Base-by-base conservation (phyloP, 2,113 vertebrate species). In the Varanus komodoensis region DNA sequence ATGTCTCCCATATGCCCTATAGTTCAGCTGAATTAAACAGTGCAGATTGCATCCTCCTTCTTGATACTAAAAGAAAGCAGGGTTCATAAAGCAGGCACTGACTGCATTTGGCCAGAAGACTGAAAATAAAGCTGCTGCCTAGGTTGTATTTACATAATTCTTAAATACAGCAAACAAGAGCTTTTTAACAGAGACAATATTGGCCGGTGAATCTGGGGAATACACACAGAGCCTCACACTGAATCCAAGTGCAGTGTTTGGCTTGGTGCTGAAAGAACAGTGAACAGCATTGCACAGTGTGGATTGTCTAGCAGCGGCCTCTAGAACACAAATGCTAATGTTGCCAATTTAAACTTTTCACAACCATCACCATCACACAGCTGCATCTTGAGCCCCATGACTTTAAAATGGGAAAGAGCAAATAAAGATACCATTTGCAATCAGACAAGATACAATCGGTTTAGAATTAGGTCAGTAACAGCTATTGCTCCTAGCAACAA, bases 281-380 rank as follows among this genome's bases (percentile, higher is more conserved):
- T 80, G 92, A 92, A 92, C 68, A 86, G 82, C 74, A 86, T 86
- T 21, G 89, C n/a, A 61, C 88, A 88, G 79, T 88, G 32, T 90
- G 82, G 91, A 92, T 75, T 57, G 21, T 23, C 78, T 92, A 90
- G 88, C 32, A 9, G 32, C 1, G 0, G 0, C 69, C 14, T 86
- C 90, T 83, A 25, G 89, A 92, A 86, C 93, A 87, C 79, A 89
- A 84, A 92, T 48, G 81, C 80, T 92, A 88, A 79, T 74, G 44
- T 34, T 64, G 57, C 74, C 29, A 86, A 73, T 91, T 23, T 32
- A 64, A 83, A 87, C 34, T 67, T 87, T 89, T 88, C 67, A 48
- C 81, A 79, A 90, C 87, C 12, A 6, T 81, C 78, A 15, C 48
- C 34, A 0, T 17, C 57, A 29, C n/a, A 54, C 52, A 75, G 64